Evolutionary conservation across 2,888 invertebrate species (phyloP), one percentile per base, ranked within the genome.

Genomic region (Meloe dianella): DNA sequence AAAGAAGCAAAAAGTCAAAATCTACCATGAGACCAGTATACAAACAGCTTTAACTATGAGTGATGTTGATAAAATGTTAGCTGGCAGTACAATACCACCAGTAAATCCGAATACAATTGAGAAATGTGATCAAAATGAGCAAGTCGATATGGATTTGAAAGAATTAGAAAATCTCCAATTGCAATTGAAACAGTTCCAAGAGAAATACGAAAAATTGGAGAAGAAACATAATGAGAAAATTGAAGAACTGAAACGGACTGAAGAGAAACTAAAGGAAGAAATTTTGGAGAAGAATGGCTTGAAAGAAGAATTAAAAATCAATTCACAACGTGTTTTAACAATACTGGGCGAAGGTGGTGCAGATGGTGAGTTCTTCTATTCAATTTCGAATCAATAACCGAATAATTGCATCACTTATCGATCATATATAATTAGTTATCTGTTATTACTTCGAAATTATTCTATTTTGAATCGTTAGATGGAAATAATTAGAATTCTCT

Each of bases 11-110:
- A 88, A 87, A 79, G 90, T 91, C 0, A 87, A 89, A 77, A 94
- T 95, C 72, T 94, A 92, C 81, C 93, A 94, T 73, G 95, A 95
- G 83, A 91, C 88, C 38, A 87, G 89, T 59, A 87, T 89, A 14
- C 95, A 95, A 81, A 95, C 95, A 0, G 91, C 91, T 27, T 83
- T 95, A 61, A 88, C 92, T 0, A 89, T 90, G 63, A 82, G 84
- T 2, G 94, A 94, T 77, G 86, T 94, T 27, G 91, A 92, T 71
- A 89, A 90, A 20, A 91, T 90, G 6, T 84, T 94, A 61, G 87
- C 89, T 0, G 93, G 93, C 1, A 82, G 88, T 2, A 79, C 82
- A 8, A 75, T 83, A 29, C 73, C 72, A 41, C 78, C 79, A 0
- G 74, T 77, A 30, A 73, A 75, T 65, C 83, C 83, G 1, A 72